phyloP scores from a whole-genome alignment of 2,797 vertebrate species.

The Sebastes reedi region DNA sequence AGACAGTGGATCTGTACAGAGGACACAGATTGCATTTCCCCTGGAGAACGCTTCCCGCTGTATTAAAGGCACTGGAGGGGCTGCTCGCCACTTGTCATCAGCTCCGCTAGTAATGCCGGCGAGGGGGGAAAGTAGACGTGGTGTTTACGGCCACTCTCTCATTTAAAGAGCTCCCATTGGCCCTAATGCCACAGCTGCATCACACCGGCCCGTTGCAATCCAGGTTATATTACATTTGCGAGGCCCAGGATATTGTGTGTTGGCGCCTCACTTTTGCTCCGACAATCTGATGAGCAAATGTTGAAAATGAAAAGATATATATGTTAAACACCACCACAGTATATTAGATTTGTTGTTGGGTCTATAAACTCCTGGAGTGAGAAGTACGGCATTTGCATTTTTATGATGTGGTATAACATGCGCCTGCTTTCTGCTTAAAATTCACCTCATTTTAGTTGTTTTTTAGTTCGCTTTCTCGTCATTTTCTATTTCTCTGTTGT shows the following conservation, averaged over 20 bases:
- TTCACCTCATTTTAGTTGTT: not conserved
- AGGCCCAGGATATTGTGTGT: constrained; percentile 48
- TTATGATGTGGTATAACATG: constrained; percentile 24
- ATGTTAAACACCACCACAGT: constrained; percentile 50
- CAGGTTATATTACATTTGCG: constrained; percentile 53
- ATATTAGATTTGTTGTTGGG: constrained; percentile 49
- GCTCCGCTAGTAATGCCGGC: constrained; percentile 55
- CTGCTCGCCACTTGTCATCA: constrained; percentile 71
- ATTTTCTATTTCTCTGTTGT: not conserved
- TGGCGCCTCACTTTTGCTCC: constrained; percentile 29
- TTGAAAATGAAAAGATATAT: constrained; percentile 52
- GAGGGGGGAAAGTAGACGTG: constrained; percentile 45
- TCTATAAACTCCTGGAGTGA: constrained; percentile 32
- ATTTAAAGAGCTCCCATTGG: constrained; percentile 75
- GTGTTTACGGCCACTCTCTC: constrained; percentile 71
- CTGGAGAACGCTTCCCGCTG: constrained; percentile 63
- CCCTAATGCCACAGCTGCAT: constrained; percentile 58
- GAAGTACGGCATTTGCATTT: constrained; percentile 46
- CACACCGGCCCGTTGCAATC: constrained; percentile 47
- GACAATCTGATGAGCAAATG: constrained; percentile 47
- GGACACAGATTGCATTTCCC: constrained; percentile 78
- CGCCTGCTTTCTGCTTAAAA: constrained; percentile 2
- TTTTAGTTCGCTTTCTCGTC: not conserved
- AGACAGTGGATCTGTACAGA: constrained; percentile 70
- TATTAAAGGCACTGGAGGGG: constrained; percentile 73